Evolutionary conservation across 1,140 invertebrate genomes (phyloP), one percentile per base, ranked within the genome.

Genomic region (Lepidurus couesii): DNA sequence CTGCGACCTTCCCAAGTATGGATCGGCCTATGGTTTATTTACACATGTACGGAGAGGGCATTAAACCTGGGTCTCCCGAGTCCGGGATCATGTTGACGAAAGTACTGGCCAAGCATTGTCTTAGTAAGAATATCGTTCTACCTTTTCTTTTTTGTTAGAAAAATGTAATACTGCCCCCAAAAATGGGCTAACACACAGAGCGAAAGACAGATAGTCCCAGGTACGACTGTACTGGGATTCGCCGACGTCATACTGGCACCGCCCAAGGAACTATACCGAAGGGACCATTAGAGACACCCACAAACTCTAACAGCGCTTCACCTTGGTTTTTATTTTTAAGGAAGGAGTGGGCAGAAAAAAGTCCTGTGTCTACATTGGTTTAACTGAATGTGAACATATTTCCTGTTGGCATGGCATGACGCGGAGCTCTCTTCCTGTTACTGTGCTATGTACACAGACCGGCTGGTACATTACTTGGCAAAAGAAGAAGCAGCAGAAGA

Each of bases 351-450:
- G 34, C 34, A 34, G 34, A 16, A 16, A n/a, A 65, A 65, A 65
- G n/a, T 65, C 53, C 53, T 65, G 53, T 65, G 53, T 21, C 53
- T 65, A 65, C 53, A 65, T 11, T 65, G 53, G 53, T 65, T 65
- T 21, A 65, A 65, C 16, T 65, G 53, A 34, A 65, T 65, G 53
- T 65, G 53, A 65, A 65, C 53, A 65, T 65, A 65, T 65, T 65
- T 65, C 53, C 53, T 65, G 53, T 65, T 65, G 53, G 53, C 53
- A 65, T 65, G 53, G 13, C 53, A 65, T 65, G 53, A 65, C 53
- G 53, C 53, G 53, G 13, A 65, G 53, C 53, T 65, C 53, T 65
- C 53, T 65, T 65, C 53, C 53, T 65, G 53, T 65, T 65, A 65
- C 53, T 65, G 53, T 65, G 21, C 53, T 65, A 21, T 65, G 53